phyloP scores from a whole-genome alignment of 2,888 invertebrate species.

The Stenurella melanura region DNA sequence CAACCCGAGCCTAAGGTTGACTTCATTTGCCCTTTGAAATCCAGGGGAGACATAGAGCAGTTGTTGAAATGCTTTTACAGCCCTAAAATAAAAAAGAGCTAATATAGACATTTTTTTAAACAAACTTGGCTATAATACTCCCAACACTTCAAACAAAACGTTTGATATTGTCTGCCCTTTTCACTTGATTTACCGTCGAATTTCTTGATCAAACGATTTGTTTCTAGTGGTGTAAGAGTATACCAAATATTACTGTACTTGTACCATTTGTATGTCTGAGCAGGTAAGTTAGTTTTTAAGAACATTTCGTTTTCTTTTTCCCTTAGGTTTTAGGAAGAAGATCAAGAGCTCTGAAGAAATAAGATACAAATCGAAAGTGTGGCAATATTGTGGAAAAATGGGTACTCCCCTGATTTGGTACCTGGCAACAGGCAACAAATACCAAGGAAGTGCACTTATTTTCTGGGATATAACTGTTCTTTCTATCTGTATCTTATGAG shows the following conservation, averaged over 20 bases:
- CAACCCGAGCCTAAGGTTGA: conserved; percentile 96
- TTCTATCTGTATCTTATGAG: conserved; percentile 28
- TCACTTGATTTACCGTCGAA: conserved; percentile 13
- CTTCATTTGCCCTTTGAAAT: conserved; percentile 95
- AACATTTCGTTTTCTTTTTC: background rate
- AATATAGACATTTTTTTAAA: conserved; percentile 31
- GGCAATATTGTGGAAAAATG: background rate
- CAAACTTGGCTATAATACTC: background rate
- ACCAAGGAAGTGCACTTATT: background rate
- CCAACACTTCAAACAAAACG: conserved; percentile 6
- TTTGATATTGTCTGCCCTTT: conserved; percentile 28
- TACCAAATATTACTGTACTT: conserved; percentile 1
- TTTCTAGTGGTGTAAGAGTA: conserved; percentile 10
- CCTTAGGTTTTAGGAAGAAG: background rate
- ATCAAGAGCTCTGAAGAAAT: conserved; percentile 5
- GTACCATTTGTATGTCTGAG: conserved; percentile 1
- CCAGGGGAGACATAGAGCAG: conserved; percentile 95
- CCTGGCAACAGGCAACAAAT: background rate
- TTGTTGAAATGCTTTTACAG: conserved; percentile 95
- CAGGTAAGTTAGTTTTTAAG: conserved; percentile 31
- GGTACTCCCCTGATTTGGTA: background rate
- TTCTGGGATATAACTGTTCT: conserved; percentile 9
- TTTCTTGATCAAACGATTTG: conserved; percentile 18
- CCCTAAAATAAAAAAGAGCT: conserved; percentile 80
- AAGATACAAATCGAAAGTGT: conserved; percentile 15